phyloP scores from a whole-genome alignment of 2,888 invertebrate species.

The Parnassius smintheus region DNA sequence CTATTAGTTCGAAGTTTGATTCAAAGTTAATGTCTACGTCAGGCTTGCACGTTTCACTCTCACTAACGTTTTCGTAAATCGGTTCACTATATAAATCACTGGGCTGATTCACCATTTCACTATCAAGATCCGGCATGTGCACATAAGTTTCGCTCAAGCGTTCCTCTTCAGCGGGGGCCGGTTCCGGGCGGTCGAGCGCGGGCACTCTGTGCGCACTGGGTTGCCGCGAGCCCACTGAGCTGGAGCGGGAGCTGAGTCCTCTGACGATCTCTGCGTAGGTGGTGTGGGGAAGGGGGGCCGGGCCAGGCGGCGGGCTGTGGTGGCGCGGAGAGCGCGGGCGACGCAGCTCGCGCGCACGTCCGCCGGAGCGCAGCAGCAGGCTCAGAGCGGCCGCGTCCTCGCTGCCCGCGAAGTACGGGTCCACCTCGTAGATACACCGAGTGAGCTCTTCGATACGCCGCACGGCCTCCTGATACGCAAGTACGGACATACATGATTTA shows the following conservation, averaged over 20 bases:
- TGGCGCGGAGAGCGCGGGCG: slow-evolving; percentile 68
- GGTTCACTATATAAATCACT: slow-evolving; percentile 51
- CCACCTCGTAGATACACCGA: slow-evolving; percentile 86
- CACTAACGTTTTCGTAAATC: slow-evolving; percentile 54
- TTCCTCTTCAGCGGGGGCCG: slow-evolving; percentile 35
- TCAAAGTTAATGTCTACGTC: slow-evolving; percentile 46
- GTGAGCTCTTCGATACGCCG: slow-evolving; percentile 87
- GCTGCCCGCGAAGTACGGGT: slow-evolving; percentile 84
- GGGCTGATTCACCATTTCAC: slow-evolving; percentile 42
- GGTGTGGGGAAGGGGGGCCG: slow-evolving; percentile 83
- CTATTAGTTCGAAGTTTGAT: slow-evolving; percentile 31
- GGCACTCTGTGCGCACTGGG: slow-evolving; percentile 42
- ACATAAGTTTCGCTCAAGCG: slow-evolving; percentile 45
- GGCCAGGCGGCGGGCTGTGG: slow-evolving; percentile 15
- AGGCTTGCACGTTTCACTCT: slow-evolving; percentile 58
- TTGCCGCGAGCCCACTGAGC: slow-evolving; percentile 52
- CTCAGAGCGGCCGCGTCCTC: slow-evolving; percentile 83
- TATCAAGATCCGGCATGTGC: slow-evolving; percentile 43
- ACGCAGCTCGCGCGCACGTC: slow-evolving; percentile 58
- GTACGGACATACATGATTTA: slow-evolving; percentile 78
- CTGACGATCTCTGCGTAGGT: slow-evolving; percentile 90
- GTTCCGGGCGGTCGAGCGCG: slow-evolving; percentile 28
- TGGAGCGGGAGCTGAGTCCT: slow-evolving; percentile 76
- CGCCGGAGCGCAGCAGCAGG: slow-evolving; percentile 59
- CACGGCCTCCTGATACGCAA: slow-evolving; percentile 85